These are phyloP conservation scores for Planiliza haematocheilus DNA, from an alignment of 2,113 vertebrate species.

Conservation along the genomic window DNA sequence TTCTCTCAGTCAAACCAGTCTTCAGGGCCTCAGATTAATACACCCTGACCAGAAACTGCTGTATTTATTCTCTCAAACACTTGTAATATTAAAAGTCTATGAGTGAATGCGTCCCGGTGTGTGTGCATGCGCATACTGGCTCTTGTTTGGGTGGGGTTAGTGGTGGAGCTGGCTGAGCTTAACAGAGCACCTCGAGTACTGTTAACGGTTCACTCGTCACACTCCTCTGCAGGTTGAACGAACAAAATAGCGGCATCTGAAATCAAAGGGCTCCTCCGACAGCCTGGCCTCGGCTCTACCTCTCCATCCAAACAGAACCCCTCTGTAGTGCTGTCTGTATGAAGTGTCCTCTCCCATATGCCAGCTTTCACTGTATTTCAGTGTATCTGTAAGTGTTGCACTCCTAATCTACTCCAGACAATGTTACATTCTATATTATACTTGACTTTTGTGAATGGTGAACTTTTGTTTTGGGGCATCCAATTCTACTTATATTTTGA, in stretches of 20 bases:
- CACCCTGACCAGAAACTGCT: conserved; percentile 58
- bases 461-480: conserved; percentile 57
- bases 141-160: conserved; percentile 31
- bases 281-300: conserved; percentile 33
- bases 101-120: conserved; percentile 45
- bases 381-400: conserved; percentile 69
- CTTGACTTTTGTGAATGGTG: conserved; percentile 67
- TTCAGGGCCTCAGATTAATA: conserved; percentile 51
- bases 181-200: conserved; percentile 29
- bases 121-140: conserved; percentile 47
- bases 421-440: conserved; percentile 78
- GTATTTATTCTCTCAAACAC: conserved; percentile 60
- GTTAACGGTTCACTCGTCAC: conserved; percentile 16
- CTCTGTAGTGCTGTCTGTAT: conserved; percentile 45
- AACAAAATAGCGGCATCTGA: conserved; percentile 59
- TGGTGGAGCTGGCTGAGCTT: neutral
- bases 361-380: conserved; percentile 68
- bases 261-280: conserved; percentile 33
- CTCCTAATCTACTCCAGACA: conserved; percentile 71
- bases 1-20: conserved; percentile 52
- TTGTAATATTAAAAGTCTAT: conserved; percentile 29
- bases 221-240: conserved; percentile 37
- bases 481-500: conserved; percentile 76
- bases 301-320: conserved; percentile 38
- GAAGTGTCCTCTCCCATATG: conserved; percentile 47